phyloP scores from a whole-genome alignment of 2,113 vertebrate genomes.

The Trogon melanurus region DNA sequence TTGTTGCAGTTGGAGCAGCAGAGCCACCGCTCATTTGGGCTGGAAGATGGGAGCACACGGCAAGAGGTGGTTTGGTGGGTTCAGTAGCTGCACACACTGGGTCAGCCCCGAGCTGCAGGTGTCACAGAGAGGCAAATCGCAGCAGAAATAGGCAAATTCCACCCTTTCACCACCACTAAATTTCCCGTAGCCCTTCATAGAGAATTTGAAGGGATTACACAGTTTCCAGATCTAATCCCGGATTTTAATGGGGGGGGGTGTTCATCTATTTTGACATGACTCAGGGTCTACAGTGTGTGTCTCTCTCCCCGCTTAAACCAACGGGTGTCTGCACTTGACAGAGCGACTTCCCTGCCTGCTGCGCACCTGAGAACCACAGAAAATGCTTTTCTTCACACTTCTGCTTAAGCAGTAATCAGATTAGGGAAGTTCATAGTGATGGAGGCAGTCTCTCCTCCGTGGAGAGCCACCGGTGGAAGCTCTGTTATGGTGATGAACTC shows the following conservation, averaged over 20 bases:
- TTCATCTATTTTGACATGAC: neutral
- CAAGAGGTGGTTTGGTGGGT: neutral
- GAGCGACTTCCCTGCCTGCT: neutral
- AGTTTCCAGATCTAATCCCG: neutral
- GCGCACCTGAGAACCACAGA: neutral
- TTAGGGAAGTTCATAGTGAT: neutral
- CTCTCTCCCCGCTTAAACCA: accelerated
- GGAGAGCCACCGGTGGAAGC: neutral
- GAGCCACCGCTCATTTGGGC: neutral
- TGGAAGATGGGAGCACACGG: neutral
- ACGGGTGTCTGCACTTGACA: accelerated
- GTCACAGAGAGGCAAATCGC: neutral
- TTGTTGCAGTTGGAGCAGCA: slow-evolving; percentile 24
- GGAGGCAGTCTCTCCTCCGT: neutral
- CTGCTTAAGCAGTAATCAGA: neutral
- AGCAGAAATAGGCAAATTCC: neutral
- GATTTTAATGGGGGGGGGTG: neutral
- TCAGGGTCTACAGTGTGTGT: neutral
- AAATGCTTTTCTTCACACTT: neutral
- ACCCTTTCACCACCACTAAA: neutral
- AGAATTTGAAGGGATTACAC: neutral
- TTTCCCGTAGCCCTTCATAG: neutral
- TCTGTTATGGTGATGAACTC: neutral
- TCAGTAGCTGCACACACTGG: neutral
- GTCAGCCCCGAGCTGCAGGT: neutral